phyloP scores from a whole-genome alignment of 2,113 vertebrate species.

The Zosterops hypoxanthus region DNA sequence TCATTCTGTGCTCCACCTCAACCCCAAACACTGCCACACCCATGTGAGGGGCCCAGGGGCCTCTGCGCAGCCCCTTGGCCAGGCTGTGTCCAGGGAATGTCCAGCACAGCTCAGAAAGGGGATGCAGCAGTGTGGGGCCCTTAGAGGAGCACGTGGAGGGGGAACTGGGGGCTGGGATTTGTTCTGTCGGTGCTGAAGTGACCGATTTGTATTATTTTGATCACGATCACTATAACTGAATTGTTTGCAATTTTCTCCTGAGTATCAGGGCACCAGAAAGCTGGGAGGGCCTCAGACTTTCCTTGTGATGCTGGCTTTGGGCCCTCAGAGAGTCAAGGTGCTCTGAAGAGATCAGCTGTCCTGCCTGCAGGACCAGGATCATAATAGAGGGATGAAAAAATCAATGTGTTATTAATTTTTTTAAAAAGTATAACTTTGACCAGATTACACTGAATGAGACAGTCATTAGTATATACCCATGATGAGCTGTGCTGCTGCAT shows the following conservation, averaged over 20 bases:
- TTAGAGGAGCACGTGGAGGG: accelerated
- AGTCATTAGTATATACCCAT: neutral
- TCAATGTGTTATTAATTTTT: neutral
- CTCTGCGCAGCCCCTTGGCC: neutral
- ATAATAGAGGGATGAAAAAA: neutral
- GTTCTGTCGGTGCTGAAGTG: neutral
- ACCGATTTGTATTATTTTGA: neutral
- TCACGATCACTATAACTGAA: neutral
- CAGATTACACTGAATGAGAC: neutral
- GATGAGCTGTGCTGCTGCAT: neutral
- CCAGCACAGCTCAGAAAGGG: neutral
- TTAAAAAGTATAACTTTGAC: neutral
- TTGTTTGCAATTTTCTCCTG: neutral
- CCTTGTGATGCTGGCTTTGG: neutral
- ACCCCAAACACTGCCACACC: neutral
- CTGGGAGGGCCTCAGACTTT: neutral
- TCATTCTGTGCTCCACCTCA: accelerated
- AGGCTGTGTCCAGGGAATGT: accelerated
- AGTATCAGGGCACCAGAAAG: neutral
- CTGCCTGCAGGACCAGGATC: neutral
- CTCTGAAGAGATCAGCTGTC: neutral
- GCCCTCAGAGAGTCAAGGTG: neutral
- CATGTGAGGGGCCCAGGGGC: accelerated
- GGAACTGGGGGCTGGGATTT: accelerated
- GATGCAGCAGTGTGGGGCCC: accelerated